Percentiles rank a stretch among this genome's conserved stretches.
Conservation (phyloP, 23 tunicate genomes). For the Aplidium turbinatum region DNA sequence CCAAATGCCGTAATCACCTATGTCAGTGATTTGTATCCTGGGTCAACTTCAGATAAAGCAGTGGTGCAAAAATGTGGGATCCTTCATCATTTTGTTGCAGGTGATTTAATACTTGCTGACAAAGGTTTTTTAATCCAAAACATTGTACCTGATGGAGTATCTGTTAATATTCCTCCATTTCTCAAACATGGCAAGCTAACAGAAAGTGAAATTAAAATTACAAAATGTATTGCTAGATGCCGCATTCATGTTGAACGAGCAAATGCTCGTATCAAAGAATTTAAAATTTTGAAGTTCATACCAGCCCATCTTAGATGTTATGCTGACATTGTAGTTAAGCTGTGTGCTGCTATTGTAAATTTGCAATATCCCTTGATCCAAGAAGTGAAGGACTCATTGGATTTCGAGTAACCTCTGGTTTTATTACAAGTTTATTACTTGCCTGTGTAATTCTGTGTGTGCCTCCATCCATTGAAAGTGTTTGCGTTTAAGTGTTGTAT, state of each 20-base stretch:
- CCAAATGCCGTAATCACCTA: conserved; percentile 4
- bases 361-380: conserved; percentile 3
- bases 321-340: background rate
- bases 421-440: too few species aligned
- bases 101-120: conserved; percentile 12
- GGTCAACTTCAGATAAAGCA: background rate
- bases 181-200: conserved; percentile 4
- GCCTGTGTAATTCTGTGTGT: too few species aligned
- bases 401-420: too few species aligned
- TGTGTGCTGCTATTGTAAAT: conserved; percentile 3
- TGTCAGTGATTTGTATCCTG: background rate
- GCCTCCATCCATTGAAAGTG: too few species aligned
- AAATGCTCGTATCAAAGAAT: background rate
- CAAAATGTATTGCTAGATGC: conserved; percentile 8
- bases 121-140: conserved; percentile 11
- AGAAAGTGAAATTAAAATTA: background rate
- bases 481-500: too few species aligned
- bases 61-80: conserved; percentile 11
- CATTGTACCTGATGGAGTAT: background rate
- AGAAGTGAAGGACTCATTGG: too few species aligned
- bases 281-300: conserved; percentile 1
- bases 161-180: conserved; percentile 3
- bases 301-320: background rate
- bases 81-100: conserved; percentile 12
- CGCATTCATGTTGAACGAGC: conserved; percentile 20